Conservation (phyloP, 2,113 vertebrate species). For the Nerophis lumbriciformis region DNA sequence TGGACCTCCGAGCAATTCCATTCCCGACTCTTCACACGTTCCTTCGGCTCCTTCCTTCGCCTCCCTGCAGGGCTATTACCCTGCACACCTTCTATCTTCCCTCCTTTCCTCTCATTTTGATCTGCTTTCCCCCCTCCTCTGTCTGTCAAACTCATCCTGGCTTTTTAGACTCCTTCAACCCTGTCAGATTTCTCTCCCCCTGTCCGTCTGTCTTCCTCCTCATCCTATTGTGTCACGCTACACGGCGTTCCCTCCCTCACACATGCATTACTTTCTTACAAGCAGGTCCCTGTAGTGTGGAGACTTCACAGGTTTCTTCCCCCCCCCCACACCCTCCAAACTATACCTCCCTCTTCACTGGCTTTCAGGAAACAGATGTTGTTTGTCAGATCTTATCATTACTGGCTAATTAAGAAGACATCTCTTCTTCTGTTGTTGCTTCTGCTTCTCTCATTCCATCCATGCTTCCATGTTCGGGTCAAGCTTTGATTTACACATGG, state of each 20-base stretch:
- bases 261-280: constrained; percentile 62
- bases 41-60: constrained; percentile 16
- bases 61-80: constrained; percentile 40
- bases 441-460: constrained; percentile 58
- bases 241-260: constrained; percentile 56
- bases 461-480: constrained; percentile 54
- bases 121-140: constrained; percentile 52
- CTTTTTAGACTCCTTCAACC: constrained; percentile 60
- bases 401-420: constrained; percentile 77
- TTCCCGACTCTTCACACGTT: constrained; percentile 66
- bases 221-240: constrained; percentile 69
- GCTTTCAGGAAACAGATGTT: constrained; percentile 76
- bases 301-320: constrained; percentile 64
- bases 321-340: constrained; percentile 24
- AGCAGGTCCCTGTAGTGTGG: constrained; percentile 65
- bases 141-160: constrained; percentile 63
- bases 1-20: constrained; percentile 66
- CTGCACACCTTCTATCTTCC: constrained; percentile 49
- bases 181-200: constrained; percentile 61
- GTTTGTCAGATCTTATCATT: constrained; percentile 83
- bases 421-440: constrained; percentile 69
- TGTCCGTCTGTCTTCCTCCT: constrained; percentile 62
- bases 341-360: constrained; percentile 17
- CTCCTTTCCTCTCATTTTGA: constrained; percentile 44
- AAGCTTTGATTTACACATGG: constrained; percentile 40